Evolutionary conservation across 2,888 invertebrate species (phyloP), one percentile per base, ranked within the genome.

Genomic region (Dioctria linearis): DNA sequence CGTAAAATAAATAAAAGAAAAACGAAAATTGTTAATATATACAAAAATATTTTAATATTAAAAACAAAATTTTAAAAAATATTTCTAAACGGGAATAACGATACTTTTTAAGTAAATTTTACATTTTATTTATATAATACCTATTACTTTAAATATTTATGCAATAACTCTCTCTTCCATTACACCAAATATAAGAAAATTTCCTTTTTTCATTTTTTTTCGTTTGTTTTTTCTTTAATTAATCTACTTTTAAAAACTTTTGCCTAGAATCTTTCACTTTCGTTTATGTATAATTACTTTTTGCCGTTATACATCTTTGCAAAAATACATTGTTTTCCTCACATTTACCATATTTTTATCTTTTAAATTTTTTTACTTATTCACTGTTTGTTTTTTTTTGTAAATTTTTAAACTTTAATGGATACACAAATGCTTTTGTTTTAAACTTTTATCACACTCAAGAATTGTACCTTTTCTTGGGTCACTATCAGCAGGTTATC

Each of bases 371-470:
- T 57, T 57, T 8, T n/a, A 25, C 25, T 25, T 25, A 25, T 25
- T 25, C 25, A 25, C 4, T 8, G n/a, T 5, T 57, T 11, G 1
- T 57, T 37, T 40, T 11, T 39, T 39, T 65, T 40, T 3, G 4
- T 65, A 11, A 25, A 40, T n/a, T 11, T 40, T 65, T 39, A 25
- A 63, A 65, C 8, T 39, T 3, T 25, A 65, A 65, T 65, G n/a
- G n/a, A 6, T 25, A 25, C 25, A 61, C 37, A 43, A 75, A 75
- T 42, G 40, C 25, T 25, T 69, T 54, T 43, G 57, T 75, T 75
- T 75, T 25, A 39, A 59, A 75, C 40, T 51, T 75, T 61, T 75
- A 75, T 75, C 75, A 75, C 75, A 59, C 75, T 75, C 75, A 75
- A 75, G 57, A 40, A 59, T 40, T 25, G 5, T 65, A 8, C 63